Conservation (phyloP, 2,113 vertebrate species). For the Paramormyrops kingsleyae region DNA sequence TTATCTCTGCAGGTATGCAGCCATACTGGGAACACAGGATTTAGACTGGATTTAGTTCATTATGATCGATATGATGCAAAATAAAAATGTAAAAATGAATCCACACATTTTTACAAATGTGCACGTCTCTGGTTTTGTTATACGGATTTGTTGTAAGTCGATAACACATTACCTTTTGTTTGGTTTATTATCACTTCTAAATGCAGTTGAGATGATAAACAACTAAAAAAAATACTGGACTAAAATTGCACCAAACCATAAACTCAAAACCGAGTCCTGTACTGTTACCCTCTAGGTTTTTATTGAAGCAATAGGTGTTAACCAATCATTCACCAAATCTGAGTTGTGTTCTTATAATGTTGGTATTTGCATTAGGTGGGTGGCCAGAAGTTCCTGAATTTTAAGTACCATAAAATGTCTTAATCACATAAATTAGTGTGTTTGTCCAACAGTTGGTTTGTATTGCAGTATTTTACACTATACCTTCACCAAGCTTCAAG, state of each 20-base stretch:
- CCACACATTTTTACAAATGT: not conserved
- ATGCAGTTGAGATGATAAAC: not conserved
- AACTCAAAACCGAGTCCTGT: not conserved
- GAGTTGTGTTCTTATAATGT: not conserved
- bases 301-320: not conserved
- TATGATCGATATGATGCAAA: not conserved
- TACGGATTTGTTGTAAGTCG: too few relatives aligned
- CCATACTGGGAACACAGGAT: not conserved
- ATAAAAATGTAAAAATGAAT: too few relatives aligned
- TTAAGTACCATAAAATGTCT: not conserved
- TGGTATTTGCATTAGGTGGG: not conserved
- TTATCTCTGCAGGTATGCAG: not conserved
- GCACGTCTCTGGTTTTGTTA: not conserved
- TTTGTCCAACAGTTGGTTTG: not conserved
- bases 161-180: slow-evolving; percentile 8
- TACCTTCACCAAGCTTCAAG: not conserved
- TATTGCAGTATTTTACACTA: not conserved
- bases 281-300: not conserved
- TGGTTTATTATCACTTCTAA: not conserved
- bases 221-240: not conserved
- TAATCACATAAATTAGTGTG: not conserved
- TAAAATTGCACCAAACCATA: not conserved
- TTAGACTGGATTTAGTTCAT: not conserved
- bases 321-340: not conserved
- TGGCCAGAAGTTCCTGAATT: not conserved